phyloP scores from a whole-genome alignment of 2,113 vertebrate species.

The Onychostruthus taczanowskii region DNA sequence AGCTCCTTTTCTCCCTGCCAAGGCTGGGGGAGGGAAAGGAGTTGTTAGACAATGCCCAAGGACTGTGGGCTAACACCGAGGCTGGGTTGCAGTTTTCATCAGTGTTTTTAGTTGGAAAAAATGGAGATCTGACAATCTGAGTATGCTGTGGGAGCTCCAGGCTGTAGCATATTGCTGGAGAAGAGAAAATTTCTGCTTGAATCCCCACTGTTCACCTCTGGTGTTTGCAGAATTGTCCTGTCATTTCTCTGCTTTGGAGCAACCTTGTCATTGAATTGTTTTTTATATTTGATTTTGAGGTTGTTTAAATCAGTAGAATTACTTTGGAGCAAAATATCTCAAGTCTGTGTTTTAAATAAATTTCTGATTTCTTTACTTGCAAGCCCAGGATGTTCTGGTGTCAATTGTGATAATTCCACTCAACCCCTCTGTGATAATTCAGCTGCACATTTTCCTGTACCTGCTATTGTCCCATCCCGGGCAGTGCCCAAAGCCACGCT shows the following conservation, averaged over 20 bases:
- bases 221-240: background rate
- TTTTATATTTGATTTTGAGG: background rate
- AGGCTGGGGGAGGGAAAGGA: background rate
- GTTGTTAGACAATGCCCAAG: background rate
- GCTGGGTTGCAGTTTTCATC: background rate
- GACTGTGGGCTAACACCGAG: background rate
- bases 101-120: background rate
- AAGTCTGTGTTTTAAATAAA: background rate
- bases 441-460: background rate
- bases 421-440: background rate
- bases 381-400: background rate
- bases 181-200: background rate
- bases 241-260: background rate
- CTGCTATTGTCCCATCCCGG: background rate
- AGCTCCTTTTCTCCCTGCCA: background rate
- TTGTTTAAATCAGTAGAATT: fast-evolving
- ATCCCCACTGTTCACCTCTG: background rate
- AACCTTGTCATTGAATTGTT: background rate
- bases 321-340: background rate
- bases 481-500: background rate
- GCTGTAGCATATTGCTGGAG: background rate
- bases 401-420: background rate
- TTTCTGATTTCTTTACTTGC: background rate
- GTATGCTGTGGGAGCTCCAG: too few species aligned
- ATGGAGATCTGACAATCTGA: background rate